These are phyloP conservation scores for Camelus bactrianus DNA, from an alignment of 2,113 vertebrate genomes.

Conservation along the genomic window DNA sequence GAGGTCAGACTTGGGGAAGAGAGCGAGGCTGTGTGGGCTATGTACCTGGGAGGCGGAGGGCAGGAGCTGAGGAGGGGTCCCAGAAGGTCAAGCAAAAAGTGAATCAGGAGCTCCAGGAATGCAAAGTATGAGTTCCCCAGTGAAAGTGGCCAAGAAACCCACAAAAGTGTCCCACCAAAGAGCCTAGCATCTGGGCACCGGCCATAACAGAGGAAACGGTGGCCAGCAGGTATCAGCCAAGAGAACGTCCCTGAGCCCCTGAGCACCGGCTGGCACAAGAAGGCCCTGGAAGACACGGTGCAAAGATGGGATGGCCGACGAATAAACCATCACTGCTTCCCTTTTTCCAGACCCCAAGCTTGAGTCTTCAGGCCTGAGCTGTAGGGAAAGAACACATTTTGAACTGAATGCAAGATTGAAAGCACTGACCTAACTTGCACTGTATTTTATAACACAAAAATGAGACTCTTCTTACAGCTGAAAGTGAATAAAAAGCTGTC, in stretches of 20 bases:
- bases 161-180: not conserved
- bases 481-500: constrained; percentile 1
- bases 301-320: not conserved
- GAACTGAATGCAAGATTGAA: not conserved
- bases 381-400: not conserved
- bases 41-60: not conserved
- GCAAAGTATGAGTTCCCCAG: not conserved
- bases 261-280: not conserved
- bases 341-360: not conserved
- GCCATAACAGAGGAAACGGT: not conserved
- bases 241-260: not conserved
- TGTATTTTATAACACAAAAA: not conserved
- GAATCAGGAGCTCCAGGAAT: not conserved
- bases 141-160: not conserved
- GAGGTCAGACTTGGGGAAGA: not conserved
- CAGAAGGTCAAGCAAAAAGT: not conserved
- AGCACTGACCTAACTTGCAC: not conserved
- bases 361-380: not conserved
- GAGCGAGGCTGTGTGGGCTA: not conserved
- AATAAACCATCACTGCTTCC: not conserved
- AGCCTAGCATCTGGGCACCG: not conserved
- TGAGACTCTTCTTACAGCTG: not conserved
- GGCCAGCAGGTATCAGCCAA: not conserved
- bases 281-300: not conserved
- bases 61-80: not conserved